phyloP scores from a whole-genome alignment of 2,113 vertebrate species.

The Mastomys natalensis region DNA sequence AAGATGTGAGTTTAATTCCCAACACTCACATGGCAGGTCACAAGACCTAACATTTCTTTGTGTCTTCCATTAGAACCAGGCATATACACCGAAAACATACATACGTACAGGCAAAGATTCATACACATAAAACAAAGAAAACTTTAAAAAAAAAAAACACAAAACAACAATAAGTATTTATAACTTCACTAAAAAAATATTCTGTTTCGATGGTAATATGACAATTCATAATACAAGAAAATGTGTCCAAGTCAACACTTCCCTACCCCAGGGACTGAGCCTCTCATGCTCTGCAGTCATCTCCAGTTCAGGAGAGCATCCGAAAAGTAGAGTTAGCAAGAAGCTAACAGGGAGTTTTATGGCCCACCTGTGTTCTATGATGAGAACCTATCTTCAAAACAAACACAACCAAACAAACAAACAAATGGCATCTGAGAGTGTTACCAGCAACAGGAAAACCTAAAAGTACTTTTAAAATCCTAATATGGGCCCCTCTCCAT shows the following conservation, averaged over 20 bases:
- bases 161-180: background rate
- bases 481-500: background rate
- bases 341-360: background rate
- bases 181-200: constrained; percentile 36
- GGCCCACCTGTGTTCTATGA: no score
- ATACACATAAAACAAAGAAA: background rate
- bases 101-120: background rate
- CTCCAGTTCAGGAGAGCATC: background rate
- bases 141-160: background rate
- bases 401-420: background rate
- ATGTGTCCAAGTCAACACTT: background rate
- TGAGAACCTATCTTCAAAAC: background rate
- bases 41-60: background rate
- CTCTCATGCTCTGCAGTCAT: background rate
- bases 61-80: background rate
- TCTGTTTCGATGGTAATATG: background rate
- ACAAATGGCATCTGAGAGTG: background rate
- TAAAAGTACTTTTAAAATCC: background rate
- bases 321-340: background rate
- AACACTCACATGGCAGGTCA: background rate
- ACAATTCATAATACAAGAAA: constrained; percentile 4
- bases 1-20: background rate
- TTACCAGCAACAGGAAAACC: background rate
- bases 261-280: background rate
- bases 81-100: background rate